Evolutionary conservation across 2,888 invertebrate species (phyloP).

Genomic region (Drosophila robusta): DNA sequence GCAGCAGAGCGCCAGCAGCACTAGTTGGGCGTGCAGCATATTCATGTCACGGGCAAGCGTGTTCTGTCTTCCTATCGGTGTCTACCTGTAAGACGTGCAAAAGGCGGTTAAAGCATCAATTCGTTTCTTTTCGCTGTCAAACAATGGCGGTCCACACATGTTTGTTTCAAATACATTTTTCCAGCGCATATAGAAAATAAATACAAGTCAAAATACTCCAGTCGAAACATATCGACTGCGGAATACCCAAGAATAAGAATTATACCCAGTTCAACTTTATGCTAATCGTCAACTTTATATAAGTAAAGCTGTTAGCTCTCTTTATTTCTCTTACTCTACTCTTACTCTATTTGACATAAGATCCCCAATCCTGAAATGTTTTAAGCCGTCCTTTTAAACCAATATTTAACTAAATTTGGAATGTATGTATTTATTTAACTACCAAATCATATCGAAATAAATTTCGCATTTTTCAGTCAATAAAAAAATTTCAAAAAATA

Average conservation of each 20-base stretch:
- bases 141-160: constrained; percentile 18
- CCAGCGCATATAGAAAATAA: constrained; percentile 3
- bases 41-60: constrained; percentile 50
- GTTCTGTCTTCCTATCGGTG: constrained; percentile 14
- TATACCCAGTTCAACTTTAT: too few species aligned
- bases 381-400: too few species aligned
- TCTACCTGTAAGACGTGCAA: constrained; percentile 24
- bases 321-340: too few species aligned
- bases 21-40: constrained; percentile 54
- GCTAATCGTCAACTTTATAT: too few species aligned
- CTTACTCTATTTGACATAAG: too few species aligned
- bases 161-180: constrained; percentile 9
- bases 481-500: too few species aligned
- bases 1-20: constrained; percentile 74
- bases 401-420: too few species aligned
- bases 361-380: too few species aligned
- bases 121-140: constrained; percentile 18
- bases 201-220: neutral
- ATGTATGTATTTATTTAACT: too few species aligned
- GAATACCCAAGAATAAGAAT: neutral
- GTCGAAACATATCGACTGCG: neutral
- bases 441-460: too few species aligned
- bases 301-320: too few species aligned
- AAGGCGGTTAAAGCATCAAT: constrained; percentile 23
- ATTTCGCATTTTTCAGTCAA: too few species aligned